Base-by-base conservation (phyloP, 2,113 vertebrate species). In the Xiphorhynchus elegans region DNA sequence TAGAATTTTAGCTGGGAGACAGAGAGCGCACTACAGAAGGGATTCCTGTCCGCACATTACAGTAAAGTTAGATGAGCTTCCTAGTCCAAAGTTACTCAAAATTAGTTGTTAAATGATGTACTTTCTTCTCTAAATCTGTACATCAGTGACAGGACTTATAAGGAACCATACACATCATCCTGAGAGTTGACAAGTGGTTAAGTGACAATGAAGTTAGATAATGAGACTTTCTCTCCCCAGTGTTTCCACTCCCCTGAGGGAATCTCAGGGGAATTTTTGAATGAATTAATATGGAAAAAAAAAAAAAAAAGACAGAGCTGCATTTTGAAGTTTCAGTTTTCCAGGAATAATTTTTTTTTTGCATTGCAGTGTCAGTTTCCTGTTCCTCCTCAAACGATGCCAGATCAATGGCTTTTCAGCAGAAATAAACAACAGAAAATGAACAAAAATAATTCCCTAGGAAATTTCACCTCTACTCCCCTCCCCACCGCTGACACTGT, bases 401-500 rank as follows among this genome's bases (percentile, higher is more conserved):
- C 46, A 84, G 56, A 93, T 88, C 44, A 84, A 83, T 79, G 62
- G 23, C 60, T 52, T 92, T 89, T 95, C 63, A 72, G 68, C 49
- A 90, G 90, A 92, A 95, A 93, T 68, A 52, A 94, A 67, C 64
- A 75, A 68, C 8, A 92, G 50, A 73, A 94, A 90, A 86, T 33
- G 82, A 91, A 60, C 39, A 74, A 80, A 81, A 55, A 91, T 89
- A 84, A 35, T 13, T 84, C 76, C 88, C 69, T 80, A 94, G 87
- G 85, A 90, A 95, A 91, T n/a, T 69, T 83, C 18, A 90, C 70
- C 90, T 95, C 83, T 90, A 60, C 56, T 91, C 84, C 59, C 75
- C 59, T 95, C 93, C 47, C 37, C 60, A 55, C 7, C 0, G 25
- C 88, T 95, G 92, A 89, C 95, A 72, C 49, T 53, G 44, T 86